These are phyloP conservation scores for Flexamia atlantica DNA, from an alignment of 2,888 invertebrate genomes.

Conservation along the genomic window DNA sequence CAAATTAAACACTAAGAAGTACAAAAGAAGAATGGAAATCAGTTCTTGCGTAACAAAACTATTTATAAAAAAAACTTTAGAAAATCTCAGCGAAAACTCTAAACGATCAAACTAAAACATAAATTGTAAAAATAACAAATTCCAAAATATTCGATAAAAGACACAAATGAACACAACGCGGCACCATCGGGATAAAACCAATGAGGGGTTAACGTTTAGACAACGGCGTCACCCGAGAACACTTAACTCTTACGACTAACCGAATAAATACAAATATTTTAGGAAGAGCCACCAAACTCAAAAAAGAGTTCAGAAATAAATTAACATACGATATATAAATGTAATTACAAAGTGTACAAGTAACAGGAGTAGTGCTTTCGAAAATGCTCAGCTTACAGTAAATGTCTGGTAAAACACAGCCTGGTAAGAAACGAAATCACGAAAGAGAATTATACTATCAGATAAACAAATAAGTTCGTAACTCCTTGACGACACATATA, in stretches of 20 bases:
- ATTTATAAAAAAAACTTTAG: slow-evolving; percentile 13
- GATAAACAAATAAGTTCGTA: too few species aligned
- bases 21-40: slow-evolving; percentile 7
- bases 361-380: slow-evolving; percentile 22
- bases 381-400: slow-evolving; percentile 30
- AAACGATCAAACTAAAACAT: slow-evolving; percentile 5
- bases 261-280: slow-evolving; percentile 26
- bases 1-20: background rate
- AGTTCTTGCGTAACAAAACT: slow-evolving; percentile 23
- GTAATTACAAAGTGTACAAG: slow-evolving; percentile 33
- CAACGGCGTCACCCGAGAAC: slow-evolving; percentile 1
- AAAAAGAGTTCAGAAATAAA: slow-evolving; percentile 21
- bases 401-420: background rate
- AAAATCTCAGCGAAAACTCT: slow-evolving; percentile 3
- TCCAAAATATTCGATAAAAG: slow-evolving; percentile 28
- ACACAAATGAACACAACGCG: slow-evolving; percentile 44
- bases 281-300: slow-evolving; percentile 34
- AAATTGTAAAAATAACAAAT: slow-evolving; percentile 35
- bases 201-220: slow-evolving; percentile 12
- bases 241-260: slow-evolving; percentile 3
- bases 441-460: background rate
- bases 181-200: slow-evolving; percentile 30
- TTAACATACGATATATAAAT: slow-evolving; percentile 39
- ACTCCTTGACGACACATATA: too few species aligned
- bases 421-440: background rate